A percentile compares a stretch with the other conserved stretches of the same genome.
Conservation (phyloP, 2,797 vertebrate genomes). For the Ibycter americanus region DNA sequence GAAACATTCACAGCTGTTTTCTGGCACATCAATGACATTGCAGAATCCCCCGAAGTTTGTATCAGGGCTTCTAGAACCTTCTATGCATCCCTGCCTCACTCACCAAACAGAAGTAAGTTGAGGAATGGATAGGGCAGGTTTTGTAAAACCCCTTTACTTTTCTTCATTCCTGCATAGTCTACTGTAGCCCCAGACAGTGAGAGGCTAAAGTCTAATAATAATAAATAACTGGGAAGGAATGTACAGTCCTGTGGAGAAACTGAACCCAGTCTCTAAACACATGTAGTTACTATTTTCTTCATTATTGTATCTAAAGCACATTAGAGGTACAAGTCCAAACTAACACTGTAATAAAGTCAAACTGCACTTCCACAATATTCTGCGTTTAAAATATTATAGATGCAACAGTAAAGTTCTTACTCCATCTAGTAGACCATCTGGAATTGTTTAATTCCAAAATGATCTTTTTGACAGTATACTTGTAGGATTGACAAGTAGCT, state of each 20-base stretch:
- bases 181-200: not conserved
- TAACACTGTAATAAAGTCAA: not conserved
- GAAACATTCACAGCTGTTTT: not conserved
- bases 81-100: not conserved
- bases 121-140: accelerated
- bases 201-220: not conserved
- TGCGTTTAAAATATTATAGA: not conserved
- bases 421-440: not conserved
- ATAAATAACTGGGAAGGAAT: not conserved
- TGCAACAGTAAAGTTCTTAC: not conserved
- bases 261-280: not conserved
- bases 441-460: not conserved
- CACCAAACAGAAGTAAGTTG: not conserved
- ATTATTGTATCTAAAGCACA: not conserved
- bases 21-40: not conserved
- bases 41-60: not conserved
- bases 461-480: not conserved
- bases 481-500: not conserved
- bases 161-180: not conserved
- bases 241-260: not conserved
- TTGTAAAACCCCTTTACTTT: not conserved
- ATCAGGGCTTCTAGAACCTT: not conserved
- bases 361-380: not conserved
- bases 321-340: not conserved
- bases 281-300: not conserved